A percentile compares a stretch with the other conserved stretches of the same genome.
phyloP scores from a whole-genome alignment of 2,113 vertebrate genomes.

The Isichthys henryi region DNA sequence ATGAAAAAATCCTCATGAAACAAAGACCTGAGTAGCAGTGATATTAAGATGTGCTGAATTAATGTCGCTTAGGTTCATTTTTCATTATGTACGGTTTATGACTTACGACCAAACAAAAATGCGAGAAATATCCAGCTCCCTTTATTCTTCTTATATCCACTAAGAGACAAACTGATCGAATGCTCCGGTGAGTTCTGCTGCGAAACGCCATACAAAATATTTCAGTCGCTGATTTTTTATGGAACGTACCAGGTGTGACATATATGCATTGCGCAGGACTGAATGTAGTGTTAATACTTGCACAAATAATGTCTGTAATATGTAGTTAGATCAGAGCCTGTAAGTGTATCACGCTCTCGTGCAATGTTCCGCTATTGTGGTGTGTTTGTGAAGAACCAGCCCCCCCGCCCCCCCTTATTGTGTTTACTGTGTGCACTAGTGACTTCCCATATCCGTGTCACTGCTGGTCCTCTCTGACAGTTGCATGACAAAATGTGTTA shows the following conservation, averaged over 20 bases:
- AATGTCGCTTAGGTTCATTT: background rate
- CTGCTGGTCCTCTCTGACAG: background rate
- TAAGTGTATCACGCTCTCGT: background rate
- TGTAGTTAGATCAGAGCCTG: background rate
- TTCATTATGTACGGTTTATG: background rate
- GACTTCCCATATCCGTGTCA: background rate
- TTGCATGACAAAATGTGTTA: background rate
- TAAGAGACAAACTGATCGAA: background rate
- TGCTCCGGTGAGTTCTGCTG: background rate
- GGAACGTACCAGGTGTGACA: too few relatives aligned
- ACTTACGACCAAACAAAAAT: background rate
- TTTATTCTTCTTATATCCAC: background rate
- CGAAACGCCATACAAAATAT: background rate
- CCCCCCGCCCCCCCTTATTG: background rate
- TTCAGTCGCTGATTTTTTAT: too few relatives aligned
- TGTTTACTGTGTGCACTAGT: background rate
- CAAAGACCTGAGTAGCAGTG: background rate
- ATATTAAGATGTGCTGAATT: background rate
- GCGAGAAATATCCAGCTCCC: background rate
- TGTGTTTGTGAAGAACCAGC: background rate
- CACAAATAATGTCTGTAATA: background rate
- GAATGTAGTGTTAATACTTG: too few relatives aligned
- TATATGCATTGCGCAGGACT: background rate
- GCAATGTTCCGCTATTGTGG: background rate
- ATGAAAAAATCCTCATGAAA: background rate